Base-by-base conservation (phyloP, 1,140 invertebrate species). In the Aphelenchoides fujianensis region DNA sequence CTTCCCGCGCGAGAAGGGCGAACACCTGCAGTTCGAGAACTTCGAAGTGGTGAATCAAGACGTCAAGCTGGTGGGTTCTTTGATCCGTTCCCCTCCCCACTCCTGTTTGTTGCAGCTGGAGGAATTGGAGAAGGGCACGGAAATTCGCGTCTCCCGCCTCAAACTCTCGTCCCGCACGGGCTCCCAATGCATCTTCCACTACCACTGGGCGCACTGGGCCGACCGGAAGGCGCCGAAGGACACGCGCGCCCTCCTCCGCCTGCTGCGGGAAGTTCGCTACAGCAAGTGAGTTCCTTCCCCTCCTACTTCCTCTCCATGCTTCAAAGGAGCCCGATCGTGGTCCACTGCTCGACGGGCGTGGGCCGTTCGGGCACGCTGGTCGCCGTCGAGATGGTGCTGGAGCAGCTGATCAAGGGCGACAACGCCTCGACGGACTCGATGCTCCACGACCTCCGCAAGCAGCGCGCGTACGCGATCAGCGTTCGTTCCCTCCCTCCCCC, bases 361-460 rank as follows among this genome's bases (percentile, higher is more conserved):
- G 66, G 53, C 31, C 64, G 64, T 30, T 23, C 68, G 62, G 68
- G 16, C n/a, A 70, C 68, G 16, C 71, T 69, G 3, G 68, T 69
- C 16, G 62, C 16, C 16, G 28, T 69, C n/a, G 68, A 69, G 3
- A 16, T 69, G 28, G 34, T 68, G 16, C 52, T 69, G 19, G 19
- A 69, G 19, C 62, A n/a, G 23, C 16, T 67, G 64, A 59, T 68
- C 32, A 48, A 48, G 41, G 27, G 16, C 53, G 53, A 3, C 16
- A 16, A 19, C 53, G 19, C 64, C n/a, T 48, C n/a, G 2, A 52
- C 66, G 2, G 35, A 67, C 16, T 16, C 64, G 61, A 1, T 19
- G 27, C 19, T 66, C 16, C 16, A 23, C n/a, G 61, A 66, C 2
- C 31, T 66, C 16, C 19, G 41, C 27, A 16, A 3, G 28, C 64